Evolutionary conservation across 2,797 vertebrate genomes (phyloP).

Genomic region (Columba guinea): DNA sequence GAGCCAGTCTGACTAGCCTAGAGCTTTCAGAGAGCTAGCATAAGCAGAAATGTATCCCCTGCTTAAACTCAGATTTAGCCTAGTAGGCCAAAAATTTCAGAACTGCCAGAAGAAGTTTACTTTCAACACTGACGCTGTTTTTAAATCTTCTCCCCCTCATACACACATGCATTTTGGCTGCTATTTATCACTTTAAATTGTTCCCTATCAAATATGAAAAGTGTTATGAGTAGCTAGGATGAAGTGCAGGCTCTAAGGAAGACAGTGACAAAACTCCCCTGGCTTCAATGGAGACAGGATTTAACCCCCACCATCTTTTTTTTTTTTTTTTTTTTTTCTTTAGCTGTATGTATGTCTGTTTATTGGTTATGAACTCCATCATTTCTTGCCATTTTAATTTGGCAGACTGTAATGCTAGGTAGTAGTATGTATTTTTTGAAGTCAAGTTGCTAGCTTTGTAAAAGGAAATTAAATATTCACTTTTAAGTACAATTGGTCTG

Average conservation of each 20-base stretch:
- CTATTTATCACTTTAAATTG: slow-evolving; percentile 44
- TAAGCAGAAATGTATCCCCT: neutral
- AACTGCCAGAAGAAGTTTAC: neutral
- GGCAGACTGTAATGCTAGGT: neutral
- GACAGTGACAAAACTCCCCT: slow-evolving; percentile 23
- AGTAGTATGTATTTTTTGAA: neutral
- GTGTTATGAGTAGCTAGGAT: slow-evolving; percentile 38
- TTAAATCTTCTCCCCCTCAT: neutral
- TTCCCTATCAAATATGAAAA: slow-evolving; percentile 16
- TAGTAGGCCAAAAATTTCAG: neutral
- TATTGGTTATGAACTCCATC: neutral
- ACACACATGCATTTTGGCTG: neutral
- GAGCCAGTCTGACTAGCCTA: neutral
- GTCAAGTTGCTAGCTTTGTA: neutral
- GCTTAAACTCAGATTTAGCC: neutral
- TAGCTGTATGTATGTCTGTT: neutral
- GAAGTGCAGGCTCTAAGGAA: slow-evolving; percentile 16
- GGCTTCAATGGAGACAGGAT: neutral
- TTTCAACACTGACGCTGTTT: neutral
- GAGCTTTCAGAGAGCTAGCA: neutral
- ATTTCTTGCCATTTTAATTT: neutral
- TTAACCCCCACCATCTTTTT: neutral
- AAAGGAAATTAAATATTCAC: neutral
- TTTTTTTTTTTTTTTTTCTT: neutral
- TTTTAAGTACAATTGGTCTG: neutral